Percentiles rank a stretch among this genome's conserved stretches.
phyloP scores from a whole-genome alignment of 37 sponge, comb jelly and placozoan genomes.

The Bolinopsis microptera region DNA sequence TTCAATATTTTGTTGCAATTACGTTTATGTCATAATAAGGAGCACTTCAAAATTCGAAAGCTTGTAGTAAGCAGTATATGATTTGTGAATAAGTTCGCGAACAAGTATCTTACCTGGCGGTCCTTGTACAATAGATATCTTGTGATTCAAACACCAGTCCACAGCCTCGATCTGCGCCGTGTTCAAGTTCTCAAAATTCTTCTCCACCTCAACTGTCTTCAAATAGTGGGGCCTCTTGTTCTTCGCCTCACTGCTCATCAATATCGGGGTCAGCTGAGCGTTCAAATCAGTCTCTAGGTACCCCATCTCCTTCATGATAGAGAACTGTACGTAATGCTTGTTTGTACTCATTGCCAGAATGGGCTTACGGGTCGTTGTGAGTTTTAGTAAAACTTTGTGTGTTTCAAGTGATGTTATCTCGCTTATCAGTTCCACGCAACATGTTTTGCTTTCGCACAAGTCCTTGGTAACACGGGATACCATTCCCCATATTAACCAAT shows the following conservation, averaged over 20 bases:
- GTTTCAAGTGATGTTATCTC: conserved; percentile 3
- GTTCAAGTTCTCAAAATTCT: neutral
- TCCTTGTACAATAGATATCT: conserved; percentile 16
- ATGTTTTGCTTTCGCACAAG: neutral
- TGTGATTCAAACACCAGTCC: conserved; percentile 10
- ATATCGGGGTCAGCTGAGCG: neutral
- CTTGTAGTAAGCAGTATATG: too few relatives aligned
- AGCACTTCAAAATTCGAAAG: too few relatives aligned
- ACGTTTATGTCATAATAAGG: too few relatives aligned
- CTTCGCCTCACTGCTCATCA: neutral
- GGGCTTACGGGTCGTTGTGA: neutral
- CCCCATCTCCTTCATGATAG: neutral
- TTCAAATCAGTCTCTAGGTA: neutral
- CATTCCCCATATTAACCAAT: conserved; percentile 3
- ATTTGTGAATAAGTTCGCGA: too few relatives aligned
- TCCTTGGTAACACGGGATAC: neutral
- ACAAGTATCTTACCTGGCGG: conserved; percentile 4
- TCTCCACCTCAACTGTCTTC: neutral
- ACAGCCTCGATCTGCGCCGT: neutral
- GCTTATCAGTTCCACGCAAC: neutral
- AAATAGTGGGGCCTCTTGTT: conserved; percentile 37
- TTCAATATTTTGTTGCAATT: too few relatives aligned
- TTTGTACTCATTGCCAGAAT: neutral
- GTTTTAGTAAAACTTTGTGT: neutral
- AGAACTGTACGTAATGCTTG: conserved; percentile 1